phyloP scores from a whole-genome alignment of 2,797 vertebrate species.

The Propithecus perrieri region DNA sequence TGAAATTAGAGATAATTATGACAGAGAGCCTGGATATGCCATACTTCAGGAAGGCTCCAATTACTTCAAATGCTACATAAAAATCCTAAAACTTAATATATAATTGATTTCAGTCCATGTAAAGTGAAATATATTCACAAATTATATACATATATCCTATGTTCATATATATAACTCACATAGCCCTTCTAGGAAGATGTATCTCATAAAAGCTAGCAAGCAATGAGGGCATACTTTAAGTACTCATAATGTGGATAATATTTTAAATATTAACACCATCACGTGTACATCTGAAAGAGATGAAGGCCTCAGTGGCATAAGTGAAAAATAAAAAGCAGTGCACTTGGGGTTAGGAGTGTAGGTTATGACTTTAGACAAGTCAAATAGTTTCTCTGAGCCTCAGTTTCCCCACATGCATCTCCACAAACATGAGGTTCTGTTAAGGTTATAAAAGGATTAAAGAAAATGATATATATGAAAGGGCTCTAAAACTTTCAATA shows the following conservation, averaged over 20 bases:
- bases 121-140: constrained; percentile 18
- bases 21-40: background rate
- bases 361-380: background rate
- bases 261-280: constrained; percentile 4
- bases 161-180: background rate
- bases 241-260: constrained; percentile 1
- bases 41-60: constrained; percentile 9
- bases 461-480: background rate
- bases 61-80: constrained; percentile 48
- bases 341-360: background rate
- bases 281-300: background rate
- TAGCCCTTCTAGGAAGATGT: background rate
- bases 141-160: background rate
- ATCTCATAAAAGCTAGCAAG: constrained; percentile 40
- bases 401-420: background rate
- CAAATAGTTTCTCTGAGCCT: background rate
- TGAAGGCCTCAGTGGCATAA: background rate
- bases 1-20: constrained; percentile 46
- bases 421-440: background rate
- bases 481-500: background rate
- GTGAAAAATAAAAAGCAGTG: background rate
- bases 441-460: background rate
- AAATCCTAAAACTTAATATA: background rate
- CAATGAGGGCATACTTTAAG: background rate
- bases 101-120: constrained; percentile 1